These are phyloP conservation scores for Oophaga pumilio DNA, from an alignment of 2,113 vertebrate genomes.

Conservation along the genomic window DNA sequence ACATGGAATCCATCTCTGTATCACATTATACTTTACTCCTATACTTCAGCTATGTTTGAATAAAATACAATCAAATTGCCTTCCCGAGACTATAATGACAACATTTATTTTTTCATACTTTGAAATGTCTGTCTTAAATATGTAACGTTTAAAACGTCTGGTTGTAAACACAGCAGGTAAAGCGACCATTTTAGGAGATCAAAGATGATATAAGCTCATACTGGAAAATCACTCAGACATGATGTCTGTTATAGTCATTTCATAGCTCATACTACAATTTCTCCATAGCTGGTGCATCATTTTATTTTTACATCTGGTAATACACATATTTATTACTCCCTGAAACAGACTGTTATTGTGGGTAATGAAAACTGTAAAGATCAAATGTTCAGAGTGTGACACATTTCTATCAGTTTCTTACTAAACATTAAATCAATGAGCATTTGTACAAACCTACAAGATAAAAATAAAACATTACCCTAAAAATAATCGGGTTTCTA, in stretches of 20 bases:
- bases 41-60: conserved; percentile 9
- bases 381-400: conserved; percentile 59
- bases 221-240: conserved; percentile 66
- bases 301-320: conserved; percentile 57
- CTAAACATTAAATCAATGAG: conserved; percentile 58
- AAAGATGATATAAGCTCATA: conserved; percentile 70
- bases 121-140: conserved; percentile 62
- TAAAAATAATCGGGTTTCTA: conserved; percentile 56
- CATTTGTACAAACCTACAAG: conserved; percentile 55
- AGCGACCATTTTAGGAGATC: conserved; percentile 68
- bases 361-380: conserved; percentile 60
- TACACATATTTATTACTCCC: conserved; percentile 62
- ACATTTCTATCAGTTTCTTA: conserved; percentile 61
- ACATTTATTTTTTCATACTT: conserved; percentile 57
- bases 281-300: conserved; percentile 42
- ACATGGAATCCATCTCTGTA: not conserved
- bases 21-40: not conserved
- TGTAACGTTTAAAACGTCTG: conserved; percentile 64
- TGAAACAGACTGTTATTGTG: conserved; percentile 63
- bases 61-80: conserved; percentile 38
- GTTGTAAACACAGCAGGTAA: conserved; percentile 65
- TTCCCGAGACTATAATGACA: conserved; percentile 42
- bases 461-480: conserved; percentile 60
- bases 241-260: conserved; percentile 60
- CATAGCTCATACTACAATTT: conserved; percentile 60